These are phyloP conservation scores for Stenoptilia bipunctidactyla DNA, from an alignment of 2,888 invertebrate genomes.

Conservation along the genomic window DNA sequence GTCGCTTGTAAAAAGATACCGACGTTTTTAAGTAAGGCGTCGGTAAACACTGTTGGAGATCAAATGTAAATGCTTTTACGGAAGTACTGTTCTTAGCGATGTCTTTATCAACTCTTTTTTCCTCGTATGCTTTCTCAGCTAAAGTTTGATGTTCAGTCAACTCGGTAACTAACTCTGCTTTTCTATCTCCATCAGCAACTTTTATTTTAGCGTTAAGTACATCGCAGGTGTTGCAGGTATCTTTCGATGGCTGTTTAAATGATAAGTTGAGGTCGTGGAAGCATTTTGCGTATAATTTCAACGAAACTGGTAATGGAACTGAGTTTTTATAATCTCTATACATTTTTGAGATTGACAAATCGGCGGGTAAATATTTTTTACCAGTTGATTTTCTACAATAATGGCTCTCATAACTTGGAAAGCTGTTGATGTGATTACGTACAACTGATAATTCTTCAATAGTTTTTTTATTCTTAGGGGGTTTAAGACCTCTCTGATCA, in stretches of 20 bases:
- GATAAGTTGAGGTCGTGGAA: slow-evolving; percentile 16
- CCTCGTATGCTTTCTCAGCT: too few species aligned
- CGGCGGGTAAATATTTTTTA: slow-evolving; percentile 14
- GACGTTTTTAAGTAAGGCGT: slow-evolving; percentile 12
- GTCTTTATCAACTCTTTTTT: too few species aligned
- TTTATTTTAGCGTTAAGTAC: slow-evolving; percentile 5
- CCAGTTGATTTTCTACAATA: slow-evolving; percentile 14
- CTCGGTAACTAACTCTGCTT: not conserved
- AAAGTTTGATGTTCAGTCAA: too few species aligned
- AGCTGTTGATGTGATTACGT: slow-evolving; percentile 9
- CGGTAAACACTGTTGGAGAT: slow-evolving; percentile 16
- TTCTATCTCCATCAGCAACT: not conserved
- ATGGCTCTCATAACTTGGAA: slow-evolving; percentile 15
- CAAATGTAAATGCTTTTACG: slow-evolving; percentile 11
- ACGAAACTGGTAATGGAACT: too few species aligned
- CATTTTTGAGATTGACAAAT: slow-evolving; percentile 12
- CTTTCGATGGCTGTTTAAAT: slow-evolving; percentile 15
- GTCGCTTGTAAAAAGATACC: slow-evolving; percentile 15
- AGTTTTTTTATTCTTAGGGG: too few species aligned
- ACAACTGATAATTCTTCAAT: too few species aligned
- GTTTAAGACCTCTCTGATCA: too few species aligned
- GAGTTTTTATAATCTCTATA: too few species aligned
- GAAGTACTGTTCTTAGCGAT: not conserved
- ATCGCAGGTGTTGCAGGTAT: slow-evolving; percentile 14
- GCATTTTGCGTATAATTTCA: slow-evolving; percentile 10